Evolutionary conservation across 2,888 invertebrate species (phyloP).

Genomic region (Cephus pulcher): DNA sequence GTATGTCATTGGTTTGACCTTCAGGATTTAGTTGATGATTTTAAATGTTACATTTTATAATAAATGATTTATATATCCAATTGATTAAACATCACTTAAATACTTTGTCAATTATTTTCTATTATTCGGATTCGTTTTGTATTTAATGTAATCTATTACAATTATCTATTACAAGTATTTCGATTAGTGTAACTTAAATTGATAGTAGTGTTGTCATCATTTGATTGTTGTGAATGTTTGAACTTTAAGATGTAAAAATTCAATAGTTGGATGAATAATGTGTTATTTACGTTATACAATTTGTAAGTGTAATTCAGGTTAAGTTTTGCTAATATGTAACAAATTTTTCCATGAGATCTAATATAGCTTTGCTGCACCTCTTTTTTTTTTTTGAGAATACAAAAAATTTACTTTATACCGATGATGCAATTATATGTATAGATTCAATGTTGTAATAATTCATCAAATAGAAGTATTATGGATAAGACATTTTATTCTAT

Average conservation of each 20-base stretch:
- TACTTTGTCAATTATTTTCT: neutral
- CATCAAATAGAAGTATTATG: conserved; percentile 8
- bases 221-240: neutral
- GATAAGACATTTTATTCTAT: conserved; percentile 8
- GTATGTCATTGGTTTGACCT: neutral
- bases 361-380: neutral
- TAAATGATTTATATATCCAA: neutral
- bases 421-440: neutral
- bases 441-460: neutral
- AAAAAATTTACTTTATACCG: neutral
- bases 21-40: neutral
- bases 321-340: neutral
- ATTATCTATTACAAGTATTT: neutral
- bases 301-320: neutral
- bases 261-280: neutral
- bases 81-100: neutral
- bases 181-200: neutral
- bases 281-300: neutral
- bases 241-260: neutral
- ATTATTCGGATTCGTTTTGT: neutral
- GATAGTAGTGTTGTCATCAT: neutral
- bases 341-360: neutral
- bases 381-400: neutral
- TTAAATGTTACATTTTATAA: neutral
- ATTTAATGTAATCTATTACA: no score